A percentile compares a stretch with the other conserved stretches of the same genome.
Conservation (phyloP, 1,140 invertebrate genomes). For the Hycleus cichorii region DNA sequence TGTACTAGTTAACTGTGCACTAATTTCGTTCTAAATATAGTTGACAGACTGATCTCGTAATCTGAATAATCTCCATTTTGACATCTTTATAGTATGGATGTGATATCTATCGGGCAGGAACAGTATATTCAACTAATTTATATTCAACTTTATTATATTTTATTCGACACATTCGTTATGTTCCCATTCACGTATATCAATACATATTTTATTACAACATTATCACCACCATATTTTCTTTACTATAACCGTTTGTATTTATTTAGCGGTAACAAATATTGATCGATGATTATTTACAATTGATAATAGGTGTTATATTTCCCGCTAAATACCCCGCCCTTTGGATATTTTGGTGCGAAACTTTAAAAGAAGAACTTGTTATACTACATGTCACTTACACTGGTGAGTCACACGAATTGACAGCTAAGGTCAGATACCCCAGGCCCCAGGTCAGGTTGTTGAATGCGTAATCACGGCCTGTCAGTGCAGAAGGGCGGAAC, state of each 20-base stretch:
- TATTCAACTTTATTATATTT: neutral
- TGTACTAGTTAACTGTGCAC: too few relatives aligned
- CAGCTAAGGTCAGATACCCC: slow-evolving; percentile 27
- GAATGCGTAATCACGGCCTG: slow-evolving; percentile 39
- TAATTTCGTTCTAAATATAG: neutral
- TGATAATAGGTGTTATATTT: neutral
- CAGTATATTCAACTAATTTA: neutral
- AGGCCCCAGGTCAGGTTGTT: slow-evolving; percentile 33
- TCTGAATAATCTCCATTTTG: neutral
- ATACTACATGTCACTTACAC: slow-evolving; percentile 33
- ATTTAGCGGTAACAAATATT: slow-evolving; percentile 7
- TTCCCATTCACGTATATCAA: neutral
- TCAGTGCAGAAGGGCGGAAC: slow-evolving; percentile 34
- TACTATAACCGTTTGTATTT: neutral
- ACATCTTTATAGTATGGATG: neutral
- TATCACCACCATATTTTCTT: slow-evolving; percentile 4
- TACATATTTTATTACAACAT: slow-evolving; percentile 2
- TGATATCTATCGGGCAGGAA: neutral
- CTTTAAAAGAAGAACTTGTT: slow-evolving; percentile 25
- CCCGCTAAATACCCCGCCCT: too few relatives aligned
- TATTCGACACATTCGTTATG: neutral
- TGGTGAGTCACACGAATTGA: slow-evolving; percentile 26
- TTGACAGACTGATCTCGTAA: neutral
- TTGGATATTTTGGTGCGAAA: neutral
- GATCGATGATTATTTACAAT: slow-evolving; percentile 3